Evolutionary conservation across 2,113 vertebrate species (phyloP).

Genomic region (Campylomormyrus numenius): DNA sequence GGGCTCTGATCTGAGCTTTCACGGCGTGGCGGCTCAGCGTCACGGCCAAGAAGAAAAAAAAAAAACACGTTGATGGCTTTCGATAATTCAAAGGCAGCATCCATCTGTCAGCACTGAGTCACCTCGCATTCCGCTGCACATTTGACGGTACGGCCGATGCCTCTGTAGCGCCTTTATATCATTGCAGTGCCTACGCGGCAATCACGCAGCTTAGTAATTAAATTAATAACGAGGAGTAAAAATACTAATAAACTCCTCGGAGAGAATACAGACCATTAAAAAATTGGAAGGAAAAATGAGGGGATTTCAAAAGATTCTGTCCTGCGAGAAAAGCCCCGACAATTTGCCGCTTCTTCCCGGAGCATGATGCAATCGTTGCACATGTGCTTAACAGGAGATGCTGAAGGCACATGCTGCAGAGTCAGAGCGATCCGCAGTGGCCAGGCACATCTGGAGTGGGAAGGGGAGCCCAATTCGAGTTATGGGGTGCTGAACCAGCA

Average conservation of each 20-base stretch:
- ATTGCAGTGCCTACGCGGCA: not conserved
- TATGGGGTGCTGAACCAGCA: not conserved
- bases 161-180: not conserved
- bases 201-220: conserved; percentile 5
- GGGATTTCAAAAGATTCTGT: not conserved
- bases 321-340: not conserved
- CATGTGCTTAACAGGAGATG: not conserved
- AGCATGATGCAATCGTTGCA: not conserved
- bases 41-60: not conserved
- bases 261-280: not conserved
- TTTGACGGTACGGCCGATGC: not conserved
- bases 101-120: not conserved
- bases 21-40: not conserved
- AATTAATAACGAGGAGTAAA: not conserved
- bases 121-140: not conserved
- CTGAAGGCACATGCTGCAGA: not conserved
- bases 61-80: not conserved
- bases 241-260: not conserved
- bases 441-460: not conserved
- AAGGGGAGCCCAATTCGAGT: not conserved
- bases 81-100: not conserved
- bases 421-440: not conserved
- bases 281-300: not conserved
- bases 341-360: not conserved
- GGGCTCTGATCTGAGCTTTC: not conserved